phyloP scores from a whole-genome alignment of 2,797 vertebrate species.

The Protonibea diacanthus region DNA sequence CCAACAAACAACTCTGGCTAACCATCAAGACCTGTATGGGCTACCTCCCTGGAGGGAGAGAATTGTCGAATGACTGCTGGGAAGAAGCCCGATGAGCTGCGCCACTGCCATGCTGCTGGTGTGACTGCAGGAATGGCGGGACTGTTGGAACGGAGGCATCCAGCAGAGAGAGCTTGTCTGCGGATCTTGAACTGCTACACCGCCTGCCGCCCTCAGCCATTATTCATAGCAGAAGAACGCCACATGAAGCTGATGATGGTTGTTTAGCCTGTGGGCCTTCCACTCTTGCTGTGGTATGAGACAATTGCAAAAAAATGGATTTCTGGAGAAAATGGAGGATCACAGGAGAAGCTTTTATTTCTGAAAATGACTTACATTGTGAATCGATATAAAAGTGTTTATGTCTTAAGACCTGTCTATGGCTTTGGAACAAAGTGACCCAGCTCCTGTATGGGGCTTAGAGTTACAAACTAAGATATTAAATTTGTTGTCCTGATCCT shows the following conservation, averaged over 20 bases:
- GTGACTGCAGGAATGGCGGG: conserved; percentile 63
- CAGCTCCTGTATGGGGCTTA: not conserved
- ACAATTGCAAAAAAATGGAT: conserved; percentile 63
- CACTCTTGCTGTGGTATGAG: conserved; percentile 60
- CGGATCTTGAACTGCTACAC: conserved; percentile 69
- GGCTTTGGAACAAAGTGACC: conserved; percentile 5
- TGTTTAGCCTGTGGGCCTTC: conserved; percentile 76
- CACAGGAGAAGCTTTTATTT: conserved; percentile 50
- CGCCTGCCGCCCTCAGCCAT: conserved; percentile 69
- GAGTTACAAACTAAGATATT: conserved; percentile 3
- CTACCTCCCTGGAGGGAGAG: conserved; percentile 67
- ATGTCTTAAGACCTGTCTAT: conserved; percentile 21
- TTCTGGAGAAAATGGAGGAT: conserved; percentile 57
- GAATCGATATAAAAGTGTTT: conserved; percentile 52
- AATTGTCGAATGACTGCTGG: conserved; percentile 71
- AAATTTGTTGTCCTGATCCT: conserved; percentile 2
- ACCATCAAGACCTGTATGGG: conserved; percentile 67
- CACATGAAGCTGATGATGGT: conserved; percentile 78
- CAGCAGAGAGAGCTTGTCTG: conserved; percentile 74
- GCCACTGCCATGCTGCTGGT: conserved; percentile 64
- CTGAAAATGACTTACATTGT: conserved; percentile 40
- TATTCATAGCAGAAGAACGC: conserved; percentile 75
- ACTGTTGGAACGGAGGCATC: conserved; percentile 63
- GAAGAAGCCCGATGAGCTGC: conserved; percentile 70
- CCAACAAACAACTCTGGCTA: conserved; percentile 70